A percentile compares a stretch with the other conserved stretches of the same genome.
Conservation (phyloP, 2,797 vertebrate species). For the Champsocephalus esox region DNA sequence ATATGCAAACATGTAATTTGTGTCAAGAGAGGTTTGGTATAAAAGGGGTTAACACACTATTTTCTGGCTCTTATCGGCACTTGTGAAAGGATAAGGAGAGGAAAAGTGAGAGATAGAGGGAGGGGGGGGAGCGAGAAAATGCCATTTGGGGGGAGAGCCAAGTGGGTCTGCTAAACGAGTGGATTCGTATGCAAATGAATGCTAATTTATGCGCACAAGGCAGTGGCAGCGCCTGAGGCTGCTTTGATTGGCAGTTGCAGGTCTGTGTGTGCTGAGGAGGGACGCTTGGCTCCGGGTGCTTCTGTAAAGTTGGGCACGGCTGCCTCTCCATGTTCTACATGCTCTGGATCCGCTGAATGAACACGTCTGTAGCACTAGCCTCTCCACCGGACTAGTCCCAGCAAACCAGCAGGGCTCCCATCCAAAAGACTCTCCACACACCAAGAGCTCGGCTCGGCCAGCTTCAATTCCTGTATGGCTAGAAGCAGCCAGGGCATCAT, state of each 20-base stretch:
- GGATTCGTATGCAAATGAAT: conserved; percentile 88
- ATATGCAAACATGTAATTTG: conserved; percentile 70
- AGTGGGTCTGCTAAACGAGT: conserved; percentile 85
- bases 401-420: conserved; percentile 59
- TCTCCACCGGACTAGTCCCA: conserved; percentile 67
- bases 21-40: conserved; percentile 70
- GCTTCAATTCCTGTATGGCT: conserved; percentile 80
- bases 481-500: conserved; percentile 82
- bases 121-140: conserved; percentile 78
- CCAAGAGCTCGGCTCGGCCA: conserved; percentile 75
- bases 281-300: conserved; percentile 79
- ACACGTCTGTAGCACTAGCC: conserved; percentile 69
- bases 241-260: conserved; percentile 89
- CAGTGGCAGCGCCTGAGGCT: conserved; percentile 85
- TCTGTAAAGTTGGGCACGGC: conserved; percentile 79
- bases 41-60: conserved; percentile 80
- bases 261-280: conserved; percentile 82
- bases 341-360: conserved; percentile 70
- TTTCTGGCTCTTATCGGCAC: conserved; percentile 79
- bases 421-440: conserved; percentile 78
- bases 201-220: conserved; percentile 87
- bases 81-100: conserved; percentile 81
- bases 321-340: conserved; percentile 81
- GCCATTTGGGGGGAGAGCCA: conserved; percentile 84
- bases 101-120: conserved; percentile 74